These are phyloP conservation scores for Lysandra bellargus DNA, from an alignment of 2,888 invertebrate species.

Conservation along the genomic window DNA sequence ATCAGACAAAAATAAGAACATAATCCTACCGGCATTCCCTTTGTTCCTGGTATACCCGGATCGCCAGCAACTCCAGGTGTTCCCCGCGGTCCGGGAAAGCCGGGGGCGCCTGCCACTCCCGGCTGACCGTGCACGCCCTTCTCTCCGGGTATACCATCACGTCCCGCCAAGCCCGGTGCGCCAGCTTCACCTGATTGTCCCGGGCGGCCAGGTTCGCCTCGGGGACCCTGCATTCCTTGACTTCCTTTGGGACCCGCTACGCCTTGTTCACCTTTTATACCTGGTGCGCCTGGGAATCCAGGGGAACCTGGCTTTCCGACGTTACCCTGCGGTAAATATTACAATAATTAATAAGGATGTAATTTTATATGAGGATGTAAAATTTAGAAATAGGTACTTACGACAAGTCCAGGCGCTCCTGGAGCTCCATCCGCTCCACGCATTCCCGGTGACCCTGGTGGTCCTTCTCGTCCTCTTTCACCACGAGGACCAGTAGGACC, in stretches of 20 bases:
- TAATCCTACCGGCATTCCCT: conserved; percentile 85
- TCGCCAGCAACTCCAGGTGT: conserved; percentile 87
- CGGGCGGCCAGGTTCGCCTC: conserved; percentile 90
- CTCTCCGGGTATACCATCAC: conserved; percentile 90
- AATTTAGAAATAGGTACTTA: conserved; percentile 55
- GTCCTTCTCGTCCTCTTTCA: conserved; percentile 91
- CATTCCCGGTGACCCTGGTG: conserved; percentile 87
- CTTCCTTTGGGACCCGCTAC: conserved; percentile 88
- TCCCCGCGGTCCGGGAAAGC: conserved; percentile 90
- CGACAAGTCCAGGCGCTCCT: conserved; percentile 88
- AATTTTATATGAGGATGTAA: neutral
- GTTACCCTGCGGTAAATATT: conserved; percentile 79
- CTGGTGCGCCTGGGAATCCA: conserved; percentile 91
- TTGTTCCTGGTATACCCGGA: conserved; percentile 86
- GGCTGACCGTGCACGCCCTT: conserved; percentile 87
- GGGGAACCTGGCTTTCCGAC: conserved; percentile 91
- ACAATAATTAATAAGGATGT: neutral
- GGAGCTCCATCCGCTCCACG: conserved; percentile 89
- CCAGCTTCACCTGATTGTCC: conserved; percentile 89
- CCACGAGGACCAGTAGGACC: conserved; percentile 90
- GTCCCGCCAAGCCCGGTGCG: conserved; percentile 86
- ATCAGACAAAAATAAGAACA: conserved; percentile 32
- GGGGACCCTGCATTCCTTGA: conserved; percentile 89
- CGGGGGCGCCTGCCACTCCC: conserved; percentile 88
- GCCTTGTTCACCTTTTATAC: conserved; percentile 90